Evolutionary conservation across 2,888 invertebrate species (phyloP).

Genomic region (Pemphredon lugubris): DNA sequence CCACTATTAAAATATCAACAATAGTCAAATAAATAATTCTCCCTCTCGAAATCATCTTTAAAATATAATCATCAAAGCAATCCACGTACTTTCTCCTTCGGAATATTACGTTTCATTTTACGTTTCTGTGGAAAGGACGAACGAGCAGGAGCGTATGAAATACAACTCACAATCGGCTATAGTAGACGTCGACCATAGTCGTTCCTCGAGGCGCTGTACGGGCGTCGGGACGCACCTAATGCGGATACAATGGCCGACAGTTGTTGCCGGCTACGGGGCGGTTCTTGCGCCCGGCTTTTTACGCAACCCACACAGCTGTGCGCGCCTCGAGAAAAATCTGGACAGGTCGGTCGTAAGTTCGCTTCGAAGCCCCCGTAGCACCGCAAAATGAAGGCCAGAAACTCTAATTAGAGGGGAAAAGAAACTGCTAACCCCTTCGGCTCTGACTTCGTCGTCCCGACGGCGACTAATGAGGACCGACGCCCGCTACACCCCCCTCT

Average conservation of each 20-base stretch:
- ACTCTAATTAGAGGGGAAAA: slow-evolving; percentile 39
- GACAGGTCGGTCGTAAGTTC: slow-evolving; percentile 15
- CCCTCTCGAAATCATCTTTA: too few species aligned
- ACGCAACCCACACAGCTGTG: slow-evolving; percentile 30
- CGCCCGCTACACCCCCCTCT: too few species aligned
- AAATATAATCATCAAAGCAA: too few species aligned
- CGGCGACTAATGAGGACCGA: slow-evolving; percentile 29
- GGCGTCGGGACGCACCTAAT: slow-evolving; percentile 66
- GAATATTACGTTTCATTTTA: too few species aligned
- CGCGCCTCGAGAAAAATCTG: slow-evolving; percentile 39
- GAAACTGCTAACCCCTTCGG: too few species aligned
- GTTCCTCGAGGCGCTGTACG: slow-evolving; percentile 39
- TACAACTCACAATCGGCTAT: slow-evolving; percentile 60
- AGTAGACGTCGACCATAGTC: slow-evolving; percentile 36
- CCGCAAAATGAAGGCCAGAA: slow-evolving; percentile 4
- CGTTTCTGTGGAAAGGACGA: too few species aligned
- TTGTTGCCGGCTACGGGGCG: slow-evolving; percentile 63
- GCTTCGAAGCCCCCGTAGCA: not conserved
- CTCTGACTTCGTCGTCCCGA: not conserved
- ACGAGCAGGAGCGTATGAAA: slow-evolving; percentile 61
- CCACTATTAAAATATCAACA: too few species aligned
- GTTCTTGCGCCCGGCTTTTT: slow-evolving; percentile 60
- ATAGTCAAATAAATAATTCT: too few species aligned
- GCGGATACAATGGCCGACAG: slow-evolving; percentile 73
- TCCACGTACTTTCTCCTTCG: too few species aligned